phyloP scores from a whole-genome alignment of 2,113 vertebrate genomes.

The Neodontobutis hainanensis region DNA sequence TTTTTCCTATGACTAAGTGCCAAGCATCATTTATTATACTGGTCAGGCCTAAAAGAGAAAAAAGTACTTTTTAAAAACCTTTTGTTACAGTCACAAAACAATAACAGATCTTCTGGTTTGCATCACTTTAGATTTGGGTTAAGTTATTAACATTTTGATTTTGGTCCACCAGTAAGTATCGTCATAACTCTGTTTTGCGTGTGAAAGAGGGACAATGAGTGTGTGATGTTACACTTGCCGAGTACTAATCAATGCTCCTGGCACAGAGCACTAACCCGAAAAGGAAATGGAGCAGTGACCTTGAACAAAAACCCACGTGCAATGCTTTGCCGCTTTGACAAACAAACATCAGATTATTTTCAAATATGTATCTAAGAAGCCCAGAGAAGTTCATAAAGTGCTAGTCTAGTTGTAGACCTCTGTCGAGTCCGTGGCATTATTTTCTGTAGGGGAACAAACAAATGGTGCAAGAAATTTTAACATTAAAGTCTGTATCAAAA shows the following conservation, averaged over 20 bases:
- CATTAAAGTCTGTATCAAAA: neutral
- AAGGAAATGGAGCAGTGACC: constrained; percentile 70
- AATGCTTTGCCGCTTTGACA: constrained; percentile 12
- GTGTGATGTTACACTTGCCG: constrained; percentile 65
- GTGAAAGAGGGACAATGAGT: constrained; percentile 26
- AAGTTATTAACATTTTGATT: neutral
- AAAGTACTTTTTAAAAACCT: no score
- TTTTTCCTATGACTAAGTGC: no score
- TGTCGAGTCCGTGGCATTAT: constrained; percentile 2
- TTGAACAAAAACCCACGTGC: constrained; percentile 55
- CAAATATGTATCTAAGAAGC: constrained; percentile 33
- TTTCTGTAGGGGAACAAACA: constrained; percentile 5
- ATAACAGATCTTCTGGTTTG: no score
- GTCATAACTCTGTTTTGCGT: constrained; percentile 1
- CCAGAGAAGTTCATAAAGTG: constrained; percentile 15
- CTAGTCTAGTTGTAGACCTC: neutral
- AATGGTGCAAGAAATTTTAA: neutral
- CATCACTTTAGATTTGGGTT: neutral
- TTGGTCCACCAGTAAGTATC: neutral
- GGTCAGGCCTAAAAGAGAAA: no score
- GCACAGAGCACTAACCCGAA: constrained; percentile 66
- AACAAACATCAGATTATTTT: constrained; percentile 41
- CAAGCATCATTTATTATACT: no score
- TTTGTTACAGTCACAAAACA: no score
- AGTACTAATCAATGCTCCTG: constrained; percentile 75